Evolutionary conservation across 2,888 invertebrate genomes (phyloP).

Genomic region (Antitype chi): DNA sequence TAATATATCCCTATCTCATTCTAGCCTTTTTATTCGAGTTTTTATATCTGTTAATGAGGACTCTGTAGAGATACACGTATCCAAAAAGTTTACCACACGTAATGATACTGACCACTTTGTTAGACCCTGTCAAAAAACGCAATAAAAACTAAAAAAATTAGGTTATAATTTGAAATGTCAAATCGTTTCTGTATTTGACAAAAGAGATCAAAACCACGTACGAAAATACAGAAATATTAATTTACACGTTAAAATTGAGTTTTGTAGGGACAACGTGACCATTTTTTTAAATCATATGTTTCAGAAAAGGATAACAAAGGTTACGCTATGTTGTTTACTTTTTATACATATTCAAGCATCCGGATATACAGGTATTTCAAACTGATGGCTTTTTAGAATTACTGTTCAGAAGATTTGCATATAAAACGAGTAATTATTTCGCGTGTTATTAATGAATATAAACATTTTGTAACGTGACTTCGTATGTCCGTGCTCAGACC

Average conservation of each 20-base stretch:
- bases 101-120: slow-evolving; percentile 38
- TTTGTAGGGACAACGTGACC: slow-evolving; percentile 55
- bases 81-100: neutral
- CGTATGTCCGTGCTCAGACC: neutral
- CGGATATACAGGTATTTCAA: slow-evolving; percentile 66
- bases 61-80: neutral
- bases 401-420: slow-evolving; percentile 38
- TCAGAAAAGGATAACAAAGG: slow-evolving; percentile 59
- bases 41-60: rapidly evolving
- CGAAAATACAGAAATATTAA: slow-evolving; percentile 39
- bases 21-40: neutral
- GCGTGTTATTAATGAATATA: neutral
- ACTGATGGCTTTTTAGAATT: slow-evolving; percentile 7
- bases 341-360: slow-evolving; percentile 62
- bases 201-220: slow-evolving; percentile 35
- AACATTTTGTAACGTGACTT: slow-evolving; percentile 15
- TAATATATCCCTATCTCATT: no score
- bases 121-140: neutral
- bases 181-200: slow-evolving; percentile 44
- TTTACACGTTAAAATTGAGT: slow-evolving; percentile 60
- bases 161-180: slow-evolving; percentile 56
- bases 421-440: slow-evolving; percentile 32
- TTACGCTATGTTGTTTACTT: slow-evolving; percentile 64
- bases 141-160: slow-evolving; percentile 17
- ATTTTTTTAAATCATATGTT: slow-evolving; percentile 65